Evolutionary conservation across 2,888 invertebrate species (phyloP).

Genomic region (Osedax frankpressi): DNA sequence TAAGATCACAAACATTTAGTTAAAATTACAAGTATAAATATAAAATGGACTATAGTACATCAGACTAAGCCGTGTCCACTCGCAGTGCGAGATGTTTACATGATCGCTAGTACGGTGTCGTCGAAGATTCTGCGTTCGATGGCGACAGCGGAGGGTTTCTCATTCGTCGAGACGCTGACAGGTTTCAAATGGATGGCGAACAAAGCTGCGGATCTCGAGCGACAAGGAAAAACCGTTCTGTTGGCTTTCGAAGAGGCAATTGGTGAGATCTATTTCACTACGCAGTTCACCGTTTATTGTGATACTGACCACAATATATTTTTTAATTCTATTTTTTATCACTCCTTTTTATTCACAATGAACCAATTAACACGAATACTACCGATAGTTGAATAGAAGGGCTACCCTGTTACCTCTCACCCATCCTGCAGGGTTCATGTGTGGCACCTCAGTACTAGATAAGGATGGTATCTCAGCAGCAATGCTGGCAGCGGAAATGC

Average conservation of each 20-base stretch:
- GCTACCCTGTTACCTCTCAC: background rate
- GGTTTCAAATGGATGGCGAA: conserved; percentile 99
- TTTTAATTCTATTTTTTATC: no score
- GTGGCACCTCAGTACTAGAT: conserved; percentile 71
- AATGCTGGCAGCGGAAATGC: conserved; percentile 63
- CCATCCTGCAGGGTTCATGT: conserved; percentile 65
- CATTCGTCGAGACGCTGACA: conserved; percentile 75
- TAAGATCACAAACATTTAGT: background rate
- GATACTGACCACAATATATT: no score
- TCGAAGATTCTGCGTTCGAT: conserved; percentile 81
- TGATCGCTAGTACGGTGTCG: conserved; percentile 86
- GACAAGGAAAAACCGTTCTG: conserved; percentile 62
- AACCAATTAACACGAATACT: no score
- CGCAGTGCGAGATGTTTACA: conserved; percentile 55
- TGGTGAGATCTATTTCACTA: no score
- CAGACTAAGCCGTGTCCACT: no score
- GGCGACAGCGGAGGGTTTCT: conserved; percentile 63
- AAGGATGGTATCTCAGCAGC: conserved; percentile 92
- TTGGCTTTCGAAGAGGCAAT: conserved; percentile 98
- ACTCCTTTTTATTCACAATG: no score
- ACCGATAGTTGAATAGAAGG: background rate
- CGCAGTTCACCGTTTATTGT: no score
- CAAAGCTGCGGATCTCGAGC: conserved; percentile 59
- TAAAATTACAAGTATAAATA: background rate
- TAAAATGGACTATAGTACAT: background rate